These are phyloP conservation scores for Hippasteria phrygiana DNA, from an alignment of 53 echinoderm and acorn worm genomes.

Conservation along the genomic window DNA sequence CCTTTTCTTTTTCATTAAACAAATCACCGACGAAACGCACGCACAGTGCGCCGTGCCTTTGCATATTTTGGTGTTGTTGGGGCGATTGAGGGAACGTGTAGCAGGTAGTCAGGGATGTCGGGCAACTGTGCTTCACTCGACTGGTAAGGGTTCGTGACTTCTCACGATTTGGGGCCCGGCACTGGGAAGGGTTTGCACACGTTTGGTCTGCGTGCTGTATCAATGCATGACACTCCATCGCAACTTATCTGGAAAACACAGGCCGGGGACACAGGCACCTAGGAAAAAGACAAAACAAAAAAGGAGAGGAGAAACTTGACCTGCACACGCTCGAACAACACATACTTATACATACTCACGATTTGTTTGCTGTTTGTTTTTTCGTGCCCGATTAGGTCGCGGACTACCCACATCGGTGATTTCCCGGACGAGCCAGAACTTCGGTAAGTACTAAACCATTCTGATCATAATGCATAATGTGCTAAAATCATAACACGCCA, in stretches of 20 bases:
- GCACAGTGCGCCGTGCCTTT: constrained; percentile 71
- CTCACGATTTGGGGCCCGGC: constrained; percentile 73
- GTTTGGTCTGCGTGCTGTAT: constrained; percentile 90
- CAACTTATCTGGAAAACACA: constrained; percentile 66
- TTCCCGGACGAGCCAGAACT: constrained; percentile 66
- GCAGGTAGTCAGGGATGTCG: constrained; percentile 65
- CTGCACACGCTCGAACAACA: constrained; percentile 79
- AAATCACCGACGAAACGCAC: constrained; percentile 62
- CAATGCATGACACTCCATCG: constrained; percentile 79
- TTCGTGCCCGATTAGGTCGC: constrained; percentile 81
- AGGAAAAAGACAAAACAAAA: constrained; percentile 17
- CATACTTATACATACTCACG: constrained; percentile 73
- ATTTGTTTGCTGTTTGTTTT: constrained; percentile 94
- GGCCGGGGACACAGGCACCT: constrained; percentile 31
- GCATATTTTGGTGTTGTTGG: constrained; percentile 70
- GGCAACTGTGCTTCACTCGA: constrained; percentile 57
- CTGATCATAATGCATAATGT: constrained; percentile 40
- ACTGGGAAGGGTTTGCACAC: constrained; percentile 81
- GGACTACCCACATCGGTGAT: constrained; percentile 36
- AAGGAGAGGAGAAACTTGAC: constrained; percentile 39
- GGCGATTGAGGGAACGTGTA: constrained; percentile 41
- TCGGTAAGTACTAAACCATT: constrained; percentile 61
- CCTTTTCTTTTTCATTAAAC: constrained; percentile 5
- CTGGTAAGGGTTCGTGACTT: constrained; percentile 84
- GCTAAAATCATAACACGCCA: constrained; percentile 30